A percentile compares a stretch with the other conserved stretches of the same genome.
Conservation (phyloP, 2,888 invertebrate genomes). For the Encarsia formosa region DNA sequence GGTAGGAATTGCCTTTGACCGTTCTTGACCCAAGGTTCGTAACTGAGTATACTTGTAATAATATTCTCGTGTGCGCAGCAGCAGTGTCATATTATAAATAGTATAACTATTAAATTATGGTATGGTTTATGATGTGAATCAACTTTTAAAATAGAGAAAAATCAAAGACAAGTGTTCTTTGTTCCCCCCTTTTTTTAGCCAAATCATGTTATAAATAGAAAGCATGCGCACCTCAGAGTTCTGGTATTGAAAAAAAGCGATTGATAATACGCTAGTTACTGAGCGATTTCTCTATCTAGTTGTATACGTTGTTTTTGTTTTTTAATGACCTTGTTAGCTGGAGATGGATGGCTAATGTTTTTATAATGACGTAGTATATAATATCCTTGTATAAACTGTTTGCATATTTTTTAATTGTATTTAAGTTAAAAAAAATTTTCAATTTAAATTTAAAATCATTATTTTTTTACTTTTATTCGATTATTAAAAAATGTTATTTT, state of each 20-base stretch:
- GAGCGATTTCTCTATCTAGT: constrained; percentile 6
- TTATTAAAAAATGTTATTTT: neutral
- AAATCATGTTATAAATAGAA: constrained; percentile 8
- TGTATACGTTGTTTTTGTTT: constrained; percentile 16
- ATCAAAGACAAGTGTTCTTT: constrained; percentile 25
- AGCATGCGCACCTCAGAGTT: constrained; percentile 7
- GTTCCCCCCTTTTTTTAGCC: constrained; percentile 29
- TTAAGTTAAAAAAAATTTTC: neutral
- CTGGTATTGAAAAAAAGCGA: constrained; percentile 8
- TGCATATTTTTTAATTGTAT: too few species aligned
- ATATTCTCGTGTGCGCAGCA: constrained; percentile 16
- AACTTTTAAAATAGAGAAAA: constrained; percentile 21
- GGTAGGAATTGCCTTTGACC: constrained; percentile 39
- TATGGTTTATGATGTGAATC: constrained; percentile 30
- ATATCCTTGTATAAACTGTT: too few species aligned
- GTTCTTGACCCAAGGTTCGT: constrained; percentile 35
- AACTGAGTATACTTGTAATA: constrained; percentile 34
- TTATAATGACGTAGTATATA: too few species aligned
- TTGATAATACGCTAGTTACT: constrained; percentile 12
- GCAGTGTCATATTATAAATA: constrained; percentile 41
- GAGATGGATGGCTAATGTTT: constrained; percentile 20
- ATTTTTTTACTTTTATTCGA: neutral
- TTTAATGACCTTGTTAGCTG: constrained; percentile 6
- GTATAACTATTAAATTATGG: constrained; percentile 32
- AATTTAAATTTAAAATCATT: constrained; percentile 1